Evolutionary conservation across 2,113 vertebrate species (phyloP), one percentile per base, ranked within the genome.

Genomic region (Chaetops frenatus): DNA sequence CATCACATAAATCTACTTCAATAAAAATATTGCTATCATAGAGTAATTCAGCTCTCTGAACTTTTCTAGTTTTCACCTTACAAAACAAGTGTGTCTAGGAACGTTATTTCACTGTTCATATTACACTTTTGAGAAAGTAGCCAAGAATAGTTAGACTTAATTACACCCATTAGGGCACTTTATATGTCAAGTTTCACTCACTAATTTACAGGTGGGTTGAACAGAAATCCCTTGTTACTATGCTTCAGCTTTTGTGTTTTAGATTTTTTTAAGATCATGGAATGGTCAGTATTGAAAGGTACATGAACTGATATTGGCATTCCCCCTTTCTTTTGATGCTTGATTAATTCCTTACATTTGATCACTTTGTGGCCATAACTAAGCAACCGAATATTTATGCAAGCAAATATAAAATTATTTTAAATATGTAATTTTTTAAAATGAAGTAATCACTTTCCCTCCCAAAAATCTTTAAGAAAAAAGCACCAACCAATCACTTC

Each of bases 91-190:
- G 61, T 27, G 50, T 65, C 74, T 92, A 82, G 42, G 33, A 31
- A 90, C 95, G 81, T 95, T 94, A 91, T 95, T 97, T 96, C 74
- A 94, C 20, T 51, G 36, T 93, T 90, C 95, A 91, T 95, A 82
- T 93, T 92, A 95, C 79, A 86, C 51, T 86, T 95, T 95, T 88
- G 93, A 97, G 80, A 94, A 96, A 96, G 62, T 93, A 96, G 40
- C 67, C 51, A 95, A 93, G 72, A 96, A 51, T 87, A 85, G n/a
- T 87, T 92, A 91, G 64, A 80, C 77, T 96, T 97, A 97, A 97
- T 98, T 96, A 95, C 57, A 86, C 35, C 66, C 71, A 94, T 87
- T 91, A 93, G 81, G 74, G 58, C 84, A 94, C 91, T 96, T 95
- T 53, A 70, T 61, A 92, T 73, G 78, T 97, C 90, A 97, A 50